Percentiles rank a stretch among this genome's conserved stretches.
Evolutionary conservation across 2,888 invertebrate species (phyloP).

Genomic region (Philereme transversata): DNA sequence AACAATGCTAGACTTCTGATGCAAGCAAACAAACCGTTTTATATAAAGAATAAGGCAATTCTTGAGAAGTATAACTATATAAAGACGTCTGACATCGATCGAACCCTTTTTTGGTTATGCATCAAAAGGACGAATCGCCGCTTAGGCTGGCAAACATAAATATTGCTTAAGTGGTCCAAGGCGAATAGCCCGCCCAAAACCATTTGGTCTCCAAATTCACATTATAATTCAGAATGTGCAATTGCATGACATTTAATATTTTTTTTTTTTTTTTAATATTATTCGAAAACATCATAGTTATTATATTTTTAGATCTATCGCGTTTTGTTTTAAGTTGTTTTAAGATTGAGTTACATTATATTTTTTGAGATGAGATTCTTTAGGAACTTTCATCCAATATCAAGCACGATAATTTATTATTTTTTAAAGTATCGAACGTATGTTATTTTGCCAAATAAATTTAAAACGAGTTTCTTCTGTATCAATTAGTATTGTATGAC

Average conservation of each 20-base stretch:
- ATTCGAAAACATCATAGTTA: too few relatives aligned
- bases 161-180: conserved; percentile 71
- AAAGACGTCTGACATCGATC: conserved; percentile 8
- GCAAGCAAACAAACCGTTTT: conserved; percentile 10
- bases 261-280: too few relatives aligned
- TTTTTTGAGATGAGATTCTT: too few relatives aligned
- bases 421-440: too few relatives aligned
- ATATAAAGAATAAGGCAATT: conserved; percentile 18
- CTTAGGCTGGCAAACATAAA: conserved; percentile 46
- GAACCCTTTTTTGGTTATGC: conserved; percentile 31
- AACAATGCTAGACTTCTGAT: conserved; percentile 15
- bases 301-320: too few relatives aligned
- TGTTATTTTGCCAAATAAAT: too few relatives aligned
- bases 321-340: too few relatives aligned
- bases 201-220: conserved; percentile 54
- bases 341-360: too few relatives aligned
- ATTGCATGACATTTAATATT: conserved; percentile 22
- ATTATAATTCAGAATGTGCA: conserved; percentile 36
- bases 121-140: conserved; percentile 39
- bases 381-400: too few relatives aligned
- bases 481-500: too few relatives aligned
- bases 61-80: not conserved
- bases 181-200: conserved; percentile 57
- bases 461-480: too few relatives aligned
- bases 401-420: too few relatives aligned